phyloP scores from a whole-genome alignment of 1,140 invertebrate species.

The Danaus plexippus region DNA sequence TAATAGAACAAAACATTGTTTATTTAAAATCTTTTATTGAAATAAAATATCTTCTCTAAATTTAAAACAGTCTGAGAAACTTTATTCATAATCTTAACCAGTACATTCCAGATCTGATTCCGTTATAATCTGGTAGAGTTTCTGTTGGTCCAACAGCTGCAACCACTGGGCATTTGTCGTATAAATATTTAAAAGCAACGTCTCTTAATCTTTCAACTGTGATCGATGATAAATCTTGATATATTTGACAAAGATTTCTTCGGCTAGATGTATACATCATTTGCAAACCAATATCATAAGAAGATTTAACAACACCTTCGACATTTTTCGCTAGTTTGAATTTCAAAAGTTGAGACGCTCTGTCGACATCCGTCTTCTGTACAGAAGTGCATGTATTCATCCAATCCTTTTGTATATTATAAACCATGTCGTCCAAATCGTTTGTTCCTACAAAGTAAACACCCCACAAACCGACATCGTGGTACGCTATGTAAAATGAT shows the following conservation, averaged over 20 bases:
- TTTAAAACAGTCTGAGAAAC: neutral
- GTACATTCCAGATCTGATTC: slow-evolving; percentile 77
- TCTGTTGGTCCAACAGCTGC: slow-evolving; percentile 81
- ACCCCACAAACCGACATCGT: slow-evolving; percentile 63
- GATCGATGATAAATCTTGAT: slow-evolving; percentile 76
- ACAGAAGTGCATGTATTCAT: slow-evolving; percentile 50
- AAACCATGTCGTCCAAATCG: slow-evolving; percentile 47
- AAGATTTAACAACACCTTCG: slow-evolving; percentile 83
- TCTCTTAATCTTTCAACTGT: slow-evolving; percentile 73
- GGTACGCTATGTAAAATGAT: slow-evolving; percentile 61
- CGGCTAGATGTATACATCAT: slow-evolving; percentile 80
- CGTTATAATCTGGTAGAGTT: slow-evolving; percentile 77
- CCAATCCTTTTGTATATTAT: slow-evolving; percentile 49
- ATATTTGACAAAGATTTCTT: slow-evolving; percentile 77
- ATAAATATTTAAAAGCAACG: slow-evolving; percentile 77
- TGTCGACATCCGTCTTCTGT: slow-evolving; percentile 38
- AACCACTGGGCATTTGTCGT: slow-evolving; percentile 80
- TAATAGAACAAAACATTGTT: too few species aligned
- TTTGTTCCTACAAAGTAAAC: slow-evolving; percentile 55
- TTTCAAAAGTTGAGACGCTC: slow-evolving; percentile 48
- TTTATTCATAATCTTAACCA: slow-evolving; percentile 65
- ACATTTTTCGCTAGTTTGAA: slow-evolving; percentile 75
- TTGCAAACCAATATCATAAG: slow-evolving; percentile 87
- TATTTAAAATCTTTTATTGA: too few species aligned
- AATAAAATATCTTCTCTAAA: too few species aligned